Evolutionary conservation across 2,888 invertebrate species (phyloP).

Genomic region (Yponomeuta sedellus): DNA sequence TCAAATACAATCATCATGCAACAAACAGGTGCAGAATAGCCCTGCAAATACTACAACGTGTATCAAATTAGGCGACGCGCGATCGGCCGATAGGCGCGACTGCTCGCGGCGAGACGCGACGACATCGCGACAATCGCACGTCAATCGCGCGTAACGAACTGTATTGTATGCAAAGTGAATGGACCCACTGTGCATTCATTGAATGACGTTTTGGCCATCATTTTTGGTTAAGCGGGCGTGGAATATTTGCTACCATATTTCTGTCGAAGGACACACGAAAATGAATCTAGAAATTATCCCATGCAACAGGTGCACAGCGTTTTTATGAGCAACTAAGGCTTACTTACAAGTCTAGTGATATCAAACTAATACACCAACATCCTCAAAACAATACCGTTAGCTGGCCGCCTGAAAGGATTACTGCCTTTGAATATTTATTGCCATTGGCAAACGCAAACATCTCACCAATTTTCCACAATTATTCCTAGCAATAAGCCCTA

Average conservation of each 20-base stretch:
- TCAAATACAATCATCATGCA: not conserved
- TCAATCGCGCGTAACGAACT: slow-evolving; percentile 47
- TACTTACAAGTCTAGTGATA: not conserved
- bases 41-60: slow-evolving; percentile 21
- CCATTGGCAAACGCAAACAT: slow-evolving; percentile 18
- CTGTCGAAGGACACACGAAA: not conserved
- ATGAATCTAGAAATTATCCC: too few species aligned
- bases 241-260: slow-evolving; percentile 2
- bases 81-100: slow-evolving; percentile 38
- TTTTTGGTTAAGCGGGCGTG: not conserved
- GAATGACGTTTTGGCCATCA: slow-evolving; percentile 11
- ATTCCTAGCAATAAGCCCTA: slow-evolving; percentile 64
- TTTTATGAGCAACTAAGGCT: too few species aligned
- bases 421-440: not conserved
- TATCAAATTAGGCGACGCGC: slow-evolving; percentile 47
- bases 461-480: slow-evolving; percentile 62
- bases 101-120: slow-evolving; percentile 33
- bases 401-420: too few species aligned
- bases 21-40: slow-evolving; percentile 20
- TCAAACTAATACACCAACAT: too few species aligned
- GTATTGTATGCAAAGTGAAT: slow-evolving; percentile 62
- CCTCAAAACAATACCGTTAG: too few species aligned
- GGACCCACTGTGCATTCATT: slow-evolving; percentile 6
- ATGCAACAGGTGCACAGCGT: too few species aligned
- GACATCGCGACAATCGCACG: slow-evolving; percentile 20